These are phyloP conservation scores for Macrophya annulata DNA, from an alignment of 2,888 invertebrate genomes.

Conservation along the genomic window DNA sequence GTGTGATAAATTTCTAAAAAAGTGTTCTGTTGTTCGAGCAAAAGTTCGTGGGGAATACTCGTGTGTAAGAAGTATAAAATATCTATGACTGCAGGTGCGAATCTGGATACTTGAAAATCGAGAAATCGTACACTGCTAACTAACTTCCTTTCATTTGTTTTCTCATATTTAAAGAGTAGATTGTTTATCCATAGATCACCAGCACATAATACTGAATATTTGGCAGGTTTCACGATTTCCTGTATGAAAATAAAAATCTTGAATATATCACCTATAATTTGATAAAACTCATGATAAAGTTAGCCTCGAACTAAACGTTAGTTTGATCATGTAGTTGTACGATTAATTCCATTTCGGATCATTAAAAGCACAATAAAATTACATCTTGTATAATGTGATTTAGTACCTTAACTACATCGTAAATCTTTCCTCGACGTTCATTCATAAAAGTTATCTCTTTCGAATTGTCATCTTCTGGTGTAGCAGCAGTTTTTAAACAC, in stretches of 20 bases:
- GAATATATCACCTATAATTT: neutral
- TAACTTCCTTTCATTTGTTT: neutral
- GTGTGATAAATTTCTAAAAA: slow-evolving; percentile 45
- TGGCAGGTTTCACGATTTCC: slow-evolving; percentile 39
- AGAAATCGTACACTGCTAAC: slow-evolving; percentile 33
- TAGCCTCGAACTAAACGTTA: no score
- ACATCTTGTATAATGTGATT: neutral
- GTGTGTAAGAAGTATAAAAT: slow-evolving; percentile 37
- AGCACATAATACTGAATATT: slow-evolving; percentile 43
- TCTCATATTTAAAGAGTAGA: slow-evolving; percentile 36
- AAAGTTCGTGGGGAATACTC: slow-evolving; percentile 41
- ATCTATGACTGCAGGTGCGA: slow-evolving; percentile 27
- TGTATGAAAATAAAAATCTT: neutral
- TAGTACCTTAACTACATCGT: slow-evolving; percentile 39
- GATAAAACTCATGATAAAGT: neutral
- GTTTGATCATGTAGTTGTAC: neutral
- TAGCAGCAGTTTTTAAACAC: slow-evolving; percentile 43
- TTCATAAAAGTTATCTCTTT: slow-evolving; percentile 45
- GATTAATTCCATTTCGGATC: neutral
- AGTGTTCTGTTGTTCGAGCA: neutral
- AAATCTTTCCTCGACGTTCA: slow-evolving; percentile 19
- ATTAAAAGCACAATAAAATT: neutral
- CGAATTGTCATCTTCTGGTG: slow-evolving; percentile 40
- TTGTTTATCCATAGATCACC: slow-evolving; percentile 49
- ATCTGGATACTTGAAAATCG: slow-evolving; percentile 51